Conservation (phyloP, 2,113 vertebrate genomes). For the Phrynosoma blainvillii region DNA sequence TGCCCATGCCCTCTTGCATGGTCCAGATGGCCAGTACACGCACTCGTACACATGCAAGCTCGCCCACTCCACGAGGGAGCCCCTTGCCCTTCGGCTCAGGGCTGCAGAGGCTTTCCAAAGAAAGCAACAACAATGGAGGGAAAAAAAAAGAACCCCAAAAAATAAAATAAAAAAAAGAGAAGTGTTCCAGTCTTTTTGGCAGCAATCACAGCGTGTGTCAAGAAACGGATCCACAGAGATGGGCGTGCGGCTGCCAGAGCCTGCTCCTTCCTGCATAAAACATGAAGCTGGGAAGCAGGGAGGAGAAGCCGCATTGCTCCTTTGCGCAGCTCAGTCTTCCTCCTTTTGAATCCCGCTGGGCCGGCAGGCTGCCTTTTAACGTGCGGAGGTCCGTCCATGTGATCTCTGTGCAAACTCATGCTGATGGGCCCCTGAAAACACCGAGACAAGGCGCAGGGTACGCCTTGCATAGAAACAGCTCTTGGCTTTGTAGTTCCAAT, state of each 20-base stretch:
- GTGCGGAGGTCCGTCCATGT: slow-evolving; percentile 47
- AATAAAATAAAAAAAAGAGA: slow-evolving; percentile 50
- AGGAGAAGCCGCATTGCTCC: slow-evolving; percentile 18
- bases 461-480: slow-evolving; percentile 67
- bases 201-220: slow-evolving; percentile 77
- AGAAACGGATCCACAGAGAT: slow-evolving; percentile 48
- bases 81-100: slow-evolving; percentile 22
- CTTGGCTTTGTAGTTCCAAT: slow-evolving; percentile 62
- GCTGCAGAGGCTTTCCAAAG: slow-evolving; percentile 20
- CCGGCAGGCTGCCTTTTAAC: slow-evolving; percentile 50
- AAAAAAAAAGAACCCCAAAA: slow-evolving; percentile 20
- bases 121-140: slow-evolving; percentile 52
- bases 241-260: slow-evolving; percentile 33
- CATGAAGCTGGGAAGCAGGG: slow-evolving; percentile 49
- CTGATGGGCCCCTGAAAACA: slow-evolving; percentile 65
- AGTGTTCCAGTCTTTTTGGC: slow-evolving; percentile 72
- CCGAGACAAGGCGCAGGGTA: slow-evolving; percentile 55
- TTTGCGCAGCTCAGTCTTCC: slow-evolving; percentile 42
- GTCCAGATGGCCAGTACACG: slow-evolving; percentile 73
- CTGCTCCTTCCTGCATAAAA: slow-evolving; percentile 73
- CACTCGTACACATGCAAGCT: slow-evolving; percentile 63
- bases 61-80: slow-evolving; percentile 45
- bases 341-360: slow-evolving; percentile 40
- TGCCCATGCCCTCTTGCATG: slow-evolving; percentile 68
- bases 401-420: slow-evolving; percentile 83